Percentiles rank a stretch among this genome's conserved stretches.
phyloP scores from a whole-genome alignment of 2,113 vertebrate genomes.

The Geococcyx californianus region DNA sequence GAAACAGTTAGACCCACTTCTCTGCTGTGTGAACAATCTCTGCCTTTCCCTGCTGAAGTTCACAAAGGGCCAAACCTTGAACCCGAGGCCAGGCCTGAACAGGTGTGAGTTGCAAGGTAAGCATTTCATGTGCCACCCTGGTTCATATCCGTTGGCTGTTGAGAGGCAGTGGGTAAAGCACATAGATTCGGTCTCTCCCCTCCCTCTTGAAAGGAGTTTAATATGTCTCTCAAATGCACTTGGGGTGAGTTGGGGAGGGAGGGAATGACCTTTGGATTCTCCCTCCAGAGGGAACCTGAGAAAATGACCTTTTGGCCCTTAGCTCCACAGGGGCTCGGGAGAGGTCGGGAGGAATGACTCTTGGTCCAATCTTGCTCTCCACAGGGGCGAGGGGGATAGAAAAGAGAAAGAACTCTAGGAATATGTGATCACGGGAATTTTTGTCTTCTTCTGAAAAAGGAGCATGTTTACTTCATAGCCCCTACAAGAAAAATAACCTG shows the following conservation, averaged over 20 bases:
- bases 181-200: not conserved
- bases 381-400: not conserved
- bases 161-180: not conserved
- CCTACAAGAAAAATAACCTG: not conserved
- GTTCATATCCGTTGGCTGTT: not conserved
- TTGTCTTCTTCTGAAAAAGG: constrained; percentile 34
- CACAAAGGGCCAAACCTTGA: not conserved
- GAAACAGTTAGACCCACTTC: not conserved
- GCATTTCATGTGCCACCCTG: not conserved
- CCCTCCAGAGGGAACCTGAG: constrained; percentile 63
- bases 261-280: constrained; percentile 64
- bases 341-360: constrained; percentile 64
- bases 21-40: not conserved
- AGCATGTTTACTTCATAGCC: constrained; percentile 8
- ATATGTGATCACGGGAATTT: constrained; percentile 11
- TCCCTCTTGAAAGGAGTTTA: not conserved
- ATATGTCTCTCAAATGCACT: constrained; percentile 28
- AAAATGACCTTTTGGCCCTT: constrained; percentile 72
- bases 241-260: constrained; percentile 5
- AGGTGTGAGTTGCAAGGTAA: not conserved
- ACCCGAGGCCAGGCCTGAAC: not conserved
- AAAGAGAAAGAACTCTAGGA: not conserved
- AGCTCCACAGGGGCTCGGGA: constrained; percentile 51
- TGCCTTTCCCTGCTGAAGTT: not conserved
- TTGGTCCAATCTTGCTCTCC: constrained; percentile 35